phyloP scores from a whole-genome alignment of 2,888 invertebrate species.

The Ornithoptera alexandrae region DNA sequence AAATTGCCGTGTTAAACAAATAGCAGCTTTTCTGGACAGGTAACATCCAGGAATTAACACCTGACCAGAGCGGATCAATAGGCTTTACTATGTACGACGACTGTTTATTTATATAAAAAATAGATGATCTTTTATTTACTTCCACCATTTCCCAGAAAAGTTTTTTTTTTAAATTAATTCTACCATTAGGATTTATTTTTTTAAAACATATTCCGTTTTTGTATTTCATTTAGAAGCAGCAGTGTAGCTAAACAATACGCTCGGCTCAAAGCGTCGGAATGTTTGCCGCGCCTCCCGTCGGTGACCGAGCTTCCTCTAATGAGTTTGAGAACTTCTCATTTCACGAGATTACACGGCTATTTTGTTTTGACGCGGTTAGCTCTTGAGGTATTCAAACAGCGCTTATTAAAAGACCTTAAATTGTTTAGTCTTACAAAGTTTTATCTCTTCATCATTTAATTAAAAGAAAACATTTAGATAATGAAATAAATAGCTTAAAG shows the following conservation, averaged over 20 bases:
- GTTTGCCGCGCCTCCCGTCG: conserved; percentile 31
- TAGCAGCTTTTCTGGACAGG: too few species aligned
- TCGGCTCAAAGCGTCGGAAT: conserved; percentile 15
- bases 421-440: not conserved
- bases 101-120: too few species aligned
- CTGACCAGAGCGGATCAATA: too few species aligned
- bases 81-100: too few species aligned
- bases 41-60: too few species aligned
- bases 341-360: conserved; percentile 35
- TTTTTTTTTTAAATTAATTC: not conserved
- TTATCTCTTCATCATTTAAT: not conserved
- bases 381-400: conserved; percentile 6
- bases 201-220: not conserved
- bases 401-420: not conserved
- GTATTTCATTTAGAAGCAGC: conserved; percentile 8
- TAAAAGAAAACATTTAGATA: not conserved
- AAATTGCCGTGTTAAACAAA: too few species aligned
- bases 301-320: conserved; percentile 41
- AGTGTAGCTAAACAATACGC: conserved; percentile 3
- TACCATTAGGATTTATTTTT: not conserved
- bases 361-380: conserved; percentile 32
- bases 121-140: too few species aligned
- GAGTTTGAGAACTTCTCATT: conserved; percentile 51
- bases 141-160: not conserved
- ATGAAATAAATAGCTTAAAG: not conserved